A percentile compares a stretch with the other conserved stretches of the same genome.
These are phyloP conservation scores for Microcebus griseorufus DNA, from an alignment of 2,113 vertebrate species.

Conservation along the genomic window DNA sequence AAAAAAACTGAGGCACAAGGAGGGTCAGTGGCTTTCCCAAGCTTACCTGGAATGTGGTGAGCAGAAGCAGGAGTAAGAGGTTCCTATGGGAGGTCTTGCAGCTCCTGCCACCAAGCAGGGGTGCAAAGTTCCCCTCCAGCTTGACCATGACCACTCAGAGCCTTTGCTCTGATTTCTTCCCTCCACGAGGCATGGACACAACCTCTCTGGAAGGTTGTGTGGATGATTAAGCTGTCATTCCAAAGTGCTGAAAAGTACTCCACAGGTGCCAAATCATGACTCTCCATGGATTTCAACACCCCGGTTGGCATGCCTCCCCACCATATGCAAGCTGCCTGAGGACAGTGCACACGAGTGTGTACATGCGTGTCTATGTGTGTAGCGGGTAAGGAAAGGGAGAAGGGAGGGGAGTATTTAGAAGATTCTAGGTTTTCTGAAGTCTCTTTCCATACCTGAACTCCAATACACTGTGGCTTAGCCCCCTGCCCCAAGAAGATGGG, in stretches of 20 bases:
- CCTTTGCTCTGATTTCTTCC: conserved; percentile 39
- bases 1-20: neutral
- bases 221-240: conserved; percentile 68
- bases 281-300: conserved; percentile 74
- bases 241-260: conserved; percentile 66
- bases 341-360: neutral
- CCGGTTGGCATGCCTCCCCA: neutral
- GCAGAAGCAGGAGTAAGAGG: neutral
- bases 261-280: conserved; percentile 69
- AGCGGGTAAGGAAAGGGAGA: neutral
- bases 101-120: neutral
- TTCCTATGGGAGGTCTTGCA: neutral
- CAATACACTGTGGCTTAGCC: neutral
- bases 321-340: conserved; percentile 55
- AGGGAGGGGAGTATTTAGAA: neutral
- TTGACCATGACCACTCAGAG: neutral
- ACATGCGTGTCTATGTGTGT: neutral
- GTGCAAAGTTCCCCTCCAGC: conserved; percentile 61
- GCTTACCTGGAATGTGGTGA: neutral
- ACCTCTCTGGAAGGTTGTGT: conserved; percentile 47
- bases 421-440: neutral
- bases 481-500: neutral
- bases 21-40: neutral
- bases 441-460: neutral
- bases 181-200: neutral